Evolutionary conservation across 2,888 invertebrate species (phyloP), one percentile per base, ranked within the genome.

Genomic region (Diaphora mendica): DNA sequence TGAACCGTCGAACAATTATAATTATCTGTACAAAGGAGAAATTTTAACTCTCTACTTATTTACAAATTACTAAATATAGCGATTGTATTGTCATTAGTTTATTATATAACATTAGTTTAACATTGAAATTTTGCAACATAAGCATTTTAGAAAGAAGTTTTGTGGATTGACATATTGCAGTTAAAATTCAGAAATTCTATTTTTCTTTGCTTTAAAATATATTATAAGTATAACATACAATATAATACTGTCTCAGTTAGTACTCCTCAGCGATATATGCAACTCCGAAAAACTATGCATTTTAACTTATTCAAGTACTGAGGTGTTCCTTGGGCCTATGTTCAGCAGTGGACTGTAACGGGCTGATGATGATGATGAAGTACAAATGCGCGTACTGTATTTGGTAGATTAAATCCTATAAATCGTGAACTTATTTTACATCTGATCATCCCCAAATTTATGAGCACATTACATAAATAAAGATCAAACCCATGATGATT

Each of bases 1-100:
- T 68, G 44, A 68, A 64, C 7, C 62, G 20, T 35, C 7, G n/a
- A 26, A 65, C 15, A 65, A 71, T 64, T 65, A 39, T 65, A 65
- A 71, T 64, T 65, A 39, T 65, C 64, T 33, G n/a, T 39, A 13
- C 39, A 35, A 35, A 23, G 39, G 35, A 23, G 11, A 65, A 39
- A 39, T 65, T 65, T n/a, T 11, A n/a, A 65, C 11, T 23, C n/a
- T 3, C 64, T 39, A n/a, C 39, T 39, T 62, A 30, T 65, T n/a
- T 65, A 65, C 33, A 20, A 23, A 64, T 35, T 20, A 26, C 35
- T 20, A 33, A 64, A 64, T 35, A 64, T 20, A 59, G 55, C 1
- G 55, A n/a, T 62, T 30, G 26, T 30, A 30, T 30, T 30, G 59
- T 30, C 30, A 62, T 62, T 30, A 15, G 17, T 55, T 55, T 55